phyloP scores from a whole-genome alignment of 2,888 invertebrate genomes.

The Stenotaenia linearis region DNA sequence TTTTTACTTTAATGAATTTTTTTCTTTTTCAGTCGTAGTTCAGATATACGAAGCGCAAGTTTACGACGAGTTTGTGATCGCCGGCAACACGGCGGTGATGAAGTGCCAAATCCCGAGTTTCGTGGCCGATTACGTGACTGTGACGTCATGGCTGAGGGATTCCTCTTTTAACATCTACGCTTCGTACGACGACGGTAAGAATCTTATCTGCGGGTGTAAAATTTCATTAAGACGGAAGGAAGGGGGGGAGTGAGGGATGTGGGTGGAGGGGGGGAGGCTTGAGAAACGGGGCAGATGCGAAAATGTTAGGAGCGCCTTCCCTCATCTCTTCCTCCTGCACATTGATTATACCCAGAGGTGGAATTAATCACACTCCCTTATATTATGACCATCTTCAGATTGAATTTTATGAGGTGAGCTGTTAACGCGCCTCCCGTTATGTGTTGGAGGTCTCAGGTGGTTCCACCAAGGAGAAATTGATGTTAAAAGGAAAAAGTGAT shows the following conservation, averaged over 20 bases:
- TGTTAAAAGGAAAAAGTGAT: background rate
- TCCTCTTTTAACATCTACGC: slow-evolving; percentile 14
- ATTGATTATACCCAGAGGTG: background rate
- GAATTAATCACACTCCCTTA: background rate
- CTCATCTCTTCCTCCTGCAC: background rate
- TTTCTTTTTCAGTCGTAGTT: background rate
- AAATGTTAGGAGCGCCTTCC: background rate
- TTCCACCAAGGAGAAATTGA: background rate
- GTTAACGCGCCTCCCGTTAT: background rate
- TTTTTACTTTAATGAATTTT: too few relatives aligned
- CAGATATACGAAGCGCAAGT: slow-evolving; percentile 22
- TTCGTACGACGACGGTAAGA: background rate
- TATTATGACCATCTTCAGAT: background rate
- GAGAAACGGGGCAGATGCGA: background rate
- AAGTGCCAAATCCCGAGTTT: slow-evolving; percentile 20
- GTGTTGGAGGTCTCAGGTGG: background rate
- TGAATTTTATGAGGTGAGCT: background rate
- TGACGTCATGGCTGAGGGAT: slow-evolving; percentile 14
- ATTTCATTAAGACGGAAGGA: background rate
- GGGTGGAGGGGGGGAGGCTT: background rate
- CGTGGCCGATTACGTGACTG: background rate
- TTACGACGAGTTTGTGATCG: background rate
- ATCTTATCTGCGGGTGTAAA: background rate
- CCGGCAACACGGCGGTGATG: slow-evolving; percentile 4
- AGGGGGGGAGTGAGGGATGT: too few relatives aligned